Evolutionary conservation across 1,140 invertebrate genomes (phyloP), one percentile per base, ranked within the genome.

Genomic region (Drosophila sechellia): DNA sequence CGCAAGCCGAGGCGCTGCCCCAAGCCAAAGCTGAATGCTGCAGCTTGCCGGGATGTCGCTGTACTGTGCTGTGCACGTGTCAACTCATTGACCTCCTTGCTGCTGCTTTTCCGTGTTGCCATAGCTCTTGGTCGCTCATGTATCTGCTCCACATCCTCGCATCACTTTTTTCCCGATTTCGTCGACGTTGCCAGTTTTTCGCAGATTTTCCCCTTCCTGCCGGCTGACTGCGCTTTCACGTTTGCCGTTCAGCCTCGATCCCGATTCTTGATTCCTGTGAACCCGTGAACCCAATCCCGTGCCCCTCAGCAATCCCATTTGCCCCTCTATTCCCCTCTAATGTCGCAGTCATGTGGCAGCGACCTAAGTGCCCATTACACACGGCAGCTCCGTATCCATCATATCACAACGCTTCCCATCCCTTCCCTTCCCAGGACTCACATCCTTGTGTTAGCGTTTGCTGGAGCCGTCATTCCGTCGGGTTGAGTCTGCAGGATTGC

Each of bases 41-140:
- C 73, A 69, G 56, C 58, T 43, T 68, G 70, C 40, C 27, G 34
- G 27, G 40, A 42, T 48, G 22, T 60, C 39, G 43, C 39, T 66
- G 53, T 12, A 20, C 27, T 17, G n/a, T 50, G 45, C 35, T 50
- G 31, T 69, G 66, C 57, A 77, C 74, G 74, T 77, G 74, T 77
- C 65, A 78, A 78, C 74, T 77, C 75, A 71, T 78, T 78, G 75
- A 78, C 75, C 75, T 78, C 75, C 65, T 78, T 78, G 43, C 42
- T 58, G 43, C 17, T 77, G 25, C 31, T 31, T 3, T 31, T 42
- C 35, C 35, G 35, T 40, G 48, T 43, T 55, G 59, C 35, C 71
- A 53, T 42, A 61, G 64, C 59, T 43, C 60, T 68, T 31, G 42
- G 31, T 31, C 27, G 27, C 8, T 8, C 27, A 8, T 31, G 27